These are phyloP conservation scores for Drosophila anomalipes DNA, from an alignment of 2,888 invertebrate species.

Conservation along the genomic window DNA sequence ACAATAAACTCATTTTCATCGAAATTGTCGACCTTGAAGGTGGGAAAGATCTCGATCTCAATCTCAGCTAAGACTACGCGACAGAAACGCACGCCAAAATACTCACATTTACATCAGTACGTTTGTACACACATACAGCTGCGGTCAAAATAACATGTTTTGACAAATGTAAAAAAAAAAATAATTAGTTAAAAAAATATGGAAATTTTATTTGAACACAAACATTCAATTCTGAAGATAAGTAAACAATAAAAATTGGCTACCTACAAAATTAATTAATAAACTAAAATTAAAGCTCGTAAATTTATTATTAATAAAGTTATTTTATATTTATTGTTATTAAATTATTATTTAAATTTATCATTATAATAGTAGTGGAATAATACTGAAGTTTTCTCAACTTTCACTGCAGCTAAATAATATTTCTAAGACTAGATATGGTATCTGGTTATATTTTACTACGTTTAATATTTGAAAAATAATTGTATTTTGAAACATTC, in stretches of 20 bases:
- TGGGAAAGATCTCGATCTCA: slow-evolving; percentile 57
- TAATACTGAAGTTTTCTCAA: neutral
- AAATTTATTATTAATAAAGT: neutral
- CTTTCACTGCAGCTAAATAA: neutral
- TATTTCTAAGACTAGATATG: neutral
- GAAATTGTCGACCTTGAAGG: slow-evolving; percentile 68
- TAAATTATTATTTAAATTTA: neutral
- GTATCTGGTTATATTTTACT: neutral
- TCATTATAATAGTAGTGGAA: neutral
- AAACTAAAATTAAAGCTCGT: neutral
- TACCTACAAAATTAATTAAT: neutral
- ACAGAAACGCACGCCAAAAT: slow-evolving; percentile 31
- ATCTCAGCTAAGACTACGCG: slow-evolving; percentile 38
- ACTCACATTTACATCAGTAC: slow-evolving; percentile 9
- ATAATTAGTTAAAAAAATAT: neutral
- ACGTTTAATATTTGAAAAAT: neutral
- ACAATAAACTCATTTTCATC: slow-evolving; percentile 77
- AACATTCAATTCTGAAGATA: neutral
- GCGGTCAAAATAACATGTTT: neutral
- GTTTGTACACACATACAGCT: neutral
- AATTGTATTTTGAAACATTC: neutral
- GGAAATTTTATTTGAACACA: neutral
- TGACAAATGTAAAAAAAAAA: neutral
- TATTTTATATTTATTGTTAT: neutral
- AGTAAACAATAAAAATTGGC: neutral